Base-by-base conservation (phyloP, 2,113 vertebrate genomes). In the Zingel zingel region DNA sequence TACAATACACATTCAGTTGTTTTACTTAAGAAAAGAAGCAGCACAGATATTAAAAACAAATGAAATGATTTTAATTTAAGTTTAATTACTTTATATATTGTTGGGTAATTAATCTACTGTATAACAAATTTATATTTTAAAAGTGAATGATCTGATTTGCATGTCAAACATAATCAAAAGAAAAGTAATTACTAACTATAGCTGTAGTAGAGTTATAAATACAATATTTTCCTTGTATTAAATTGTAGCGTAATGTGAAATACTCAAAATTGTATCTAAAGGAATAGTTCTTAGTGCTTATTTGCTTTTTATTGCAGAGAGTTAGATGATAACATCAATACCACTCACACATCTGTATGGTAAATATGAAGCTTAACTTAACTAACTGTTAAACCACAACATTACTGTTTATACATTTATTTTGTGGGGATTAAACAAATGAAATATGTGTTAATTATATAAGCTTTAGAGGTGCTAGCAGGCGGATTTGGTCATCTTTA, bases 11-110 rank as follows among this genome's bases (percentile, higher is more conserved):
- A 39, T 39, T 39, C 39, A 39, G 39, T 39, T 39, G 39, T 39
- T 39, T 39, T 39, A 39, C 8, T 10, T 39, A 39, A 39, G 39
- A 39, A 39, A 39, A 39, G 39, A 39, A 9, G 39, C 39, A 39
- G 39, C 39, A 39, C 39, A 2, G 10, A 9, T 39, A 39, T 39
- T 33, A 39, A 39, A 39, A 39, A 39, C 39, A 39, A 39, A 9
- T 39, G 9, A 39, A 9, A 10, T 9, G 36, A 39, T 39, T 39
- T 8, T 36, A 8, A 36, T 36, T 7, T 36, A 36, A 39, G 39
- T 81, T 66, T 39, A 51, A 50, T 57, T 71, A 43, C 6, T 71
- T 51, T 65, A 36, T 25, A 21, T 62, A 25, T 18, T 36, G 48
- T 53, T 62, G 18, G 19, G 21, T 48, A 48, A 70, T 76, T 54